phyloP scores from a whole-genome alignment of 1,140 invertebrate species.

The Helicoverpa armigera region DNA sequence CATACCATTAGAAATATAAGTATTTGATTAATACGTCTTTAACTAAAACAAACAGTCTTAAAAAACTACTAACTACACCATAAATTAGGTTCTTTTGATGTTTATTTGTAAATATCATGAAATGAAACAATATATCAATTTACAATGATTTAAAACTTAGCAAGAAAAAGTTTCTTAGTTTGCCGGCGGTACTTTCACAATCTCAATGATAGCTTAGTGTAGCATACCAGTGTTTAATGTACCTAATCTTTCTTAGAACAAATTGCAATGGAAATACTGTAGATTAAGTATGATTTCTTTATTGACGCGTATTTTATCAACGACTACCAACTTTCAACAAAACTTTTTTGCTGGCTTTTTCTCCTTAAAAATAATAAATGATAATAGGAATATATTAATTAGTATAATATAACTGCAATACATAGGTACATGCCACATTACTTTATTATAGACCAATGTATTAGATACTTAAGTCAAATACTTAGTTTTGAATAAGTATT shows the following conservation, averaged over 20 bases:
- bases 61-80: too few species aligned
- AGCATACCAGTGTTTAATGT: constrained; percentile 1
- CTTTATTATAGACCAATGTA: too few species aligned
- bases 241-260: constrained; percentile 1
- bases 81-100: background rate
- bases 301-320: background rate
- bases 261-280: background rate
- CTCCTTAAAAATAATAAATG: too few species aligned
- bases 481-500: too few species aligned
- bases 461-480: too few species aligned
- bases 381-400: too few species aligned
- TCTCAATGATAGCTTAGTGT: background rate
- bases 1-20: too few species aligned
- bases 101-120: background rate
- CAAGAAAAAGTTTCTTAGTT: background rate
- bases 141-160: background rate
- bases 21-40: too few species aligned
- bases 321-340: background rate
- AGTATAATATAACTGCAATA: too few species aligned
- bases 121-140: background rate
- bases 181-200: background rate
- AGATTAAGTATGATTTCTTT: background rate
- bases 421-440: too few species aligned
- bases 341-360: background rate
- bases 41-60: too few species aligned